A percentile compares a stretch with the other conserved stretches of the same genome.
Conservation (phyloP, 2,113 vertebrate genomes). For the Malaclemys terrapin region DNA sequence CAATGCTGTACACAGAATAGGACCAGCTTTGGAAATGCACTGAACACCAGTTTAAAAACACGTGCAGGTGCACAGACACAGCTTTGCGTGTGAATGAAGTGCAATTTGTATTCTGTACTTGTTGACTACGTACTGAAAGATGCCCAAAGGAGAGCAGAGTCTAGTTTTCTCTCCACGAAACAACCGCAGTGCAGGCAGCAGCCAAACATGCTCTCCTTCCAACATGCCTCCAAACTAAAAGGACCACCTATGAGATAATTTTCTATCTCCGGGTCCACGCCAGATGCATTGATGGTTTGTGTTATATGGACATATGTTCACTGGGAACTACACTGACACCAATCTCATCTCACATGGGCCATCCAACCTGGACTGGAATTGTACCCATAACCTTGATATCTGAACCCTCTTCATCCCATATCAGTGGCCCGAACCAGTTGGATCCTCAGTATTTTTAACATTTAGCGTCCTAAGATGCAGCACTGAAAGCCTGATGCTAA, state of each 20-base stretch:
- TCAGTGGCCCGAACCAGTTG: background rate
- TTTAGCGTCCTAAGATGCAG: background rate
- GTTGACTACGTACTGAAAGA: background rate
- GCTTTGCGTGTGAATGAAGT: background rate
- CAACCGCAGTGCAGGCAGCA: background rate
- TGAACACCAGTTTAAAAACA: background rate
- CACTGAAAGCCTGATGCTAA: background rate
- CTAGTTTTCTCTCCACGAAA: background rate
- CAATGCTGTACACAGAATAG: background rate
- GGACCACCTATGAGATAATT: background rate
- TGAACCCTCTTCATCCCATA: background rate
- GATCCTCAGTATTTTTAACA: conserved; percentile 18
- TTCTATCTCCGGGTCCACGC: background rate
- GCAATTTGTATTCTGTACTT: background rate
- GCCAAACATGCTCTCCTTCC: background rate
- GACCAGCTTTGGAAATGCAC: background rate
- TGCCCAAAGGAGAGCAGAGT: background rate
- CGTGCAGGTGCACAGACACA: background rate
- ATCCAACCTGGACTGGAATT: background rate
- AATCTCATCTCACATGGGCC: background rate
- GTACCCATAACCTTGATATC: background rate
- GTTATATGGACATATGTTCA: background rate
- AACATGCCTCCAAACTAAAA: background rate
- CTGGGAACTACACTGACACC: background rate
- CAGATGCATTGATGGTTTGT: background rate